These are phyloP conservation scores for Cataglyphis albicans DNA, from an alignment of 2,888 invertebrate species.

Conservation along the genomic window DNA sequence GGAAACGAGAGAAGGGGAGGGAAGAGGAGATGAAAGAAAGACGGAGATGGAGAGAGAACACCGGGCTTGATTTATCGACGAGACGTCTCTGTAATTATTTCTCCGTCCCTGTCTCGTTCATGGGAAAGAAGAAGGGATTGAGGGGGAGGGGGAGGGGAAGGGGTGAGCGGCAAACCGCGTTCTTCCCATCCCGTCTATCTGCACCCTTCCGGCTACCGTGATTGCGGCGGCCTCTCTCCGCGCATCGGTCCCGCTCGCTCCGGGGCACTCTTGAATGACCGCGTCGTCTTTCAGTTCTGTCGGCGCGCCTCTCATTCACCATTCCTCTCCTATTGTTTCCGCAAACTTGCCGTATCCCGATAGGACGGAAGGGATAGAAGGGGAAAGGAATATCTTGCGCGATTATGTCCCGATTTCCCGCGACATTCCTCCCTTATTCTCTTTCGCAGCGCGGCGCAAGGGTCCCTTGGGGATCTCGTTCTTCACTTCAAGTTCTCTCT, in stretches of 20 bases:
- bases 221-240: slow-evolving; percentile 72
- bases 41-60: slow-evolving; percentile 70
- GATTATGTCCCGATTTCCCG: slow-evolving; percentile 44
- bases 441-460: neutral
- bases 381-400: neutral
- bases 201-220: slow-evolving; percentile 83
- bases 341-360: slow-evolving; percentile 31
- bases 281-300: slow-evolving; percentile 71
- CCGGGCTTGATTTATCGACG: slow-evolving; percentile 84
- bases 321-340: slow-evolving; percentile 45
- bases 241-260: slow-evolving; percentile 70
- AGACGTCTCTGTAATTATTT: slow-evolving; percentile 85
- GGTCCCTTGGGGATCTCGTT: neutral
- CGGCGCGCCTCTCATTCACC: slow-evolving; percentile 69
- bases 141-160: neutral
- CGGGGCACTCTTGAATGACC: slow-evolving; percentile 75
- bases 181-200: slow-evolving; percentile 63
- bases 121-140: neutral
- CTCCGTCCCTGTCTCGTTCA: slow-evolving; percentile 77
- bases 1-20: slow-evolving; percentile 27
- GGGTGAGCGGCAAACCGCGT: neutral
- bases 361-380: neutral
- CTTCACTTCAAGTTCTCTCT: slow-evolving; percentile 40
- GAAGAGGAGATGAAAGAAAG: slow-evolving; percentile 14
- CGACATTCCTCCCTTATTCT: slow-evolving; percentile 38